Percentiles rank a stretch among this genome's conserved stretches.
These are phyloP conservation scores for Tetrao urogallus DNA, from an alignment of 2,113 vertebrate genomes.

Conservation along the genomic window DNA sequence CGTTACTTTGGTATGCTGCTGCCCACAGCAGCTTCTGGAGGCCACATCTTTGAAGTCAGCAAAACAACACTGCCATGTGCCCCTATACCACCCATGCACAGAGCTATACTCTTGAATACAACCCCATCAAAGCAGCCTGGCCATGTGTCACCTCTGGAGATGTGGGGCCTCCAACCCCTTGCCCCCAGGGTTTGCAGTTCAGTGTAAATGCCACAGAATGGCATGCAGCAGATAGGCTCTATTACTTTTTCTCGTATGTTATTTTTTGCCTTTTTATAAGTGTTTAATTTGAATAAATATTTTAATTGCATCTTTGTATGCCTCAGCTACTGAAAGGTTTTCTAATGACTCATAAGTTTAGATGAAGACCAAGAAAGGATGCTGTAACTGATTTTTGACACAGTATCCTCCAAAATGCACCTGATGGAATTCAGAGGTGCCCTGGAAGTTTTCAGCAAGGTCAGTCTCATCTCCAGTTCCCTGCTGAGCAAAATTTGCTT, in stretches of 20 bases:
- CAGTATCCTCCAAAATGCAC: accelerated
- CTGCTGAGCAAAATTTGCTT: background rate
- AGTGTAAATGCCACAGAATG: background rate
- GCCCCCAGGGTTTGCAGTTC: accelerated
- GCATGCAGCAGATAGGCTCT: background rate
- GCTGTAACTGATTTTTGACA: background rate
- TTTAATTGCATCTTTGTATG: background rate
- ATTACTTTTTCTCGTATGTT: background rate
- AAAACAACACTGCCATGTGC: background rate
- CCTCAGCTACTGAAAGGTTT: background rate
- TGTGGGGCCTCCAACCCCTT: background rate
- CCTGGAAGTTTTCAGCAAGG: background rate
- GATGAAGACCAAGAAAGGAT: background rate
- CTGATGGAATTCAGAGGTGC: background rate
- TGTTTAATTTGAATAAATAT: constrained; percentile 1
- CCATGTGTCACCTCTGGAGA: background rate
- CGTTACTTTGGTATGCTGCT: background rate
- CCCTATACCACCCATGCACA: accelerated
- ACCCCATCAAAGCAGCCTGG: background rate
- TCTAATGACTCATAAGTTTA: background rate
- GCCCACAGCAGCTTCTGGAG: background rate
- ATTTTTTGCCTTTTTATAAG: background rate
- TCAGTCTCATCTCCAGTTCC: background rate
- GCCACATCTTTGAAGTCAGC: background rate
- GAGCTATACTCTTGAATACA: accelerated